A percentile compares a stretch with the other conserved stretches of the same genome.
Conservation (phyloP, 2,113 vertebrate species). For the Brachyistius frenatus region DNA sequence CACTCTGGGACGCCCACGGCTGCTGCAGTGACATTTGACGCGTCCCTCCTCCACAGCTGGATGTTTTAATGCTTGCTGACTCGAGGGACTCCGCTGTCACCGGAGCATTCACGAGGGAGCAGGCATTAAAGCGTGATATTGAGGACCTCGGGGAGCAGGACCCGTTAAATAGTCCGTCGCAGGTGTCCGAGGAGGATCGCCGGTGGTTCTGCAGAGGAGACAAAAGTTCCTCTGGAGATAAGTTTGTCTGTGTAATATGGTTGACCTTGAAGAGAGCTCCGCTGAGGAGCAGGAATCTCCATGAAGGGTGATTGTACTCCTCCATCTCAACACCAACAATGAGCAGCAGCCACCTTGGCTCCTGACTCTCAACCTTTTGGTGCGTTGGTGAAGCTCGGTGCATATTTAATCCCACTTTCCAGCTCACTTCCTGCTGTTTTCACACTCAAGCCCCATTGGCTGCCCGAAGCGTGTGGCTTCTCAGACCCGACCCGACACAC, state of each 20-base stretch:
- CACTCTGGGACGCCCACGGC: constrained; percentile 7
- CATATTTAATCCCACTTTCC: constrained; percentile 65
- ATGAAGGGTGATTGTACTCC: neutral
- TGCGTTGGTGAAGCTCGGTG: constrained; percentile 31
- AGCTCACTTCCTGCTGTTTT: constrained; percentile 57
- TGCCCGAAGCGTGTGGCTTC: constrained; percentile 36
- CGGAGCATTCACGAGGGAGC: constrained; percentile 11
- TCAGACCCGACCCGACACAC: constrained; percentile 17
- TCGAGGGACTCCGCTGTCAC: constrained; percentile 36
- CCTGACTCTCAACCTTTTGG: constrained; percentile 32
- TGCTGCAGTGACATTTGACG: constrained; percentile 61
- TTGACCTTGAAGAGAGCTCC: constrained; percentile 17
- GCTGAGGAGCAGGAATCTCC: neutral
- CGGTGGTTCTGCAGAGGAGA: constrained; percentile 45
- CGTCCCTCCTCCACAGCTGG: constrained; percentile 59
- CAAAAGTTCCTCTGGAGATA: constrained; percentile 32
- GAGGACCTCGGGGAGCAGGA: constrained; percentile 29
- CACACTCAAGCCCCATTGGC: constrained; percentile 34
- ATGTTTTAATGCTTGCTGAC: constrained; percentile 59
- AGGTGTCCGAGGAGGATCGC: constrained; percentile 33
- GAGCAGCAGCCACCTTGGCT: constrained; percentile 1
- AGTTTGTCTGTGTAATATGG: constrained; percentile 18
- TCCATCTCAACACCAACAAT: neutral
- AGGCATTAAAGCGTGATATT: constrained; percentile 53
- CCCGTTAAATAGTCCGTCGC: constrained; percentile 53